Base-by-base conservation (phyloP, 2,888 invertebrate genomes). In the Acronicta alni region DNA sequence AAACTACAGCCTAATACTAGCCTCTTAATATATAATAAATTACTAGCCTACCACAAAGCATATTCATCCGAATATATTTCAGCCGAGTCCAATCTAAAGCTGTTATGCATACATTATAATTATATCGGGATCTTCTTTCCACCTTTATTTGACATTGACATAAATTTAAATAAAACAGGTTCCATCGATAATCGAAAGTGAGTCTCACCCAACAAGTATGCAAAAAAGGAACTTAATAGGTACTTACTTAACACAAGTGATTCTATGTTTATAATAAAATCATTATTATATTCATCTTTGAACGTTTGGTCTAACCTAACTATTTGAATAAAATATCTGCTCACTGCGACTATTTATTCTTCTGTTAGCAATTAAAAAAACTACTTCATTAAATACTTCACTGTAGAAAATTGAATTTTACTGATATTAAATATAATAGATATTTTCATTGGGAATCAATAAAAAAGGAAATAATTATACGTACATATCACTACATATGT, bases 81-180 rank as follows among this genome's bases (percentile, higher is more conserved):
- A 59, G 44, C 38, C n/a, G 8, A 35, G n/a, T 30, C 35, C 39
- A 49, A 63, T 51, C 55, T 62, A 49, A 49, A 53, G 20, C 42
- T 47, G 23, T 60, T 67, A 70, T 57, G 42, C 66, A 72, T 77
- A 68, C 38, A 59, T 57, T 57, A 62, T 63, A 63, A n/a, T 26
- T 63, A 70, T 54, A 63, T 64, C 52, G 71, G 80, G 72, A 82
- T 85, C 84, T 80, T 89, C 85, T 84, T 84, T 85, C 73, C 83
- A 86, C 83, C 84, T 88, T 84, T 82, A 81, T 79, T 84, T 88
- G 89, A 87, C 91, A 90, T 90, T 91, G 90, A 89, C 90, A 89
- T 89, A 89, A 88, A 88, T 87, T 85, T 75, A 70, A 71, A 75
- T 75, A 68, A 84, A 90, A 90, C 90, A 83, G 84, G 89, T 91